Evolutionary conservation across 2,888 invertebrate species (phyloP), one percentile per base, ranked within the genome.

Genomic region (Drosophila multiciliata): DNA sequence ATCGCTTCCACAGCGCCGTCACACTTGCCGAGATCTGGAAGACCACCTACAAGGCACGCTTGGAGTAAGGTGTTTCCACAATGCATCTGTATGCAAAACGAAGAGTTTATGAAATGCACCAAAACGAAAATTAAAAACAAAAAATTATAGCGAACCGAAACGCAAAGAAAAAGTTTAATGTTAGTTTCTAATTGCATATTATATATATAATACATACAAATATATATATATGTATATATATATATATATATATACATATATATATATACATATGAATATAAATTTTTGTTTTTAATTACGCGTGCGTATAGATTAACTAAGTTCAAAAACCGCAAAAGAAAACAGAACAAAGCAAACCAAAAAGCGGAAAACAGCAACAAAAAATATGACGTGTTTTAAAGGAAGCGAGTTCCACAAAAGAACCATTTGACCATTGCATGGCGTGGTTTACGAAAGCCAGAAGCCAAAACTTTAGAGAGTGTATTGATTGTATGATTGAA

Each of bases 21-120:
- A 97, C 98, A 94, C 95, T 98, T 82, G 98, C 98, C 80, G 98
- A 98, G 94, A 97, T 98, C 87, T 98, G 98, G 98, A 98, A 98
- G 94, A 98, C 97, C 87, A 97, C 97, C 93, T 98, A 98, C 95
- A 97, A 97, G 94, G 97, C 97, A 86, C 96, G 97, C 80, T 94
- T 97, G 93, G 97, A 97, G 94, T 97, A 96, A 96, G 93, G 78
- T 63, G 63, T 57, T 54, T 11, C 57, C 23, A 20, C 23, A 40
- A 49, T 40, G 50, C 60, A 33, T 52, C 53, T 42, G 15, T 23
- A 68, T 48, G 66, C 59, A 35, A 36, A 62, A 36, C 42, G 55
- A 66, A 58, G 55, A 59, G 73, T 64, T 64, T 83, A 82, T 73
- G 40, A 73, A 86, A 73, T 85, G 83, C 89, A 82, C 74, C 89